Evolutionary conservation across 2,888 invertebrate genomes (phyloP).

Genomic region (Nysson spinosus): DNA sequence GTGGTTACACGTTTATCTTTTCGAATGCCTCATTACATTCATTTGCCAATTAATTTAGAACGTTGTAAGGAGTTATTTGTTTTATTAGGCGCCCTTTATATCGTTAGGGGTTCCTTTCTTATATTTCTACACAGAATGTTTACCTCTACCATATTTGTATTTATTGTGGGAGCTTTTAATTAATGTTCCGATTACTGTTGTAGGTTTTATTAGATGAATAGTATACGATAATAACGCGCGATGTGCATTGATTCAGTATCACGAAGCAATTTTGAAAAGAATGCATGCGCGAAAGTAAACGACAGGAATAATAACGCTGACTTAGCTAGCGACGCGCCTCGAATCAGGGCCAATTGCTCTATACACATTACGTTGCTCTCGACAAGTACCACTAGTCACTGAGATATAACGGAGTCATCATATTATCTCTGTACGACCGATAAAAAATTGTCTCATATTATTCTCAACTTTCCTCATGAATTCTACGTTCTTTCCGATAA

Average conservation of each 20-base stretch:
- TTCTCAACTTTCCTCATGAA: not conserved
- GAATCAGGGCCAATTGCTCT: constrained; percentile 35
- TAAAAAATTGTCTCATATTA: not conserved
- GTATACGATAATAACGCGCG: not conserved
- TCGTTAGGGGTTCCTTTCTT: no score
- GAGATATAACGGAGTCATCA: constrained; percentile 7
- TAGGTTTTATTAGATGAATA: no score
- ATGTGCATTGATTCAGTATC: not conserved
- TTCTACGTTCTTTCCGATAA: not conserved
- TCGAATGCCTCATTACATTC: no score
- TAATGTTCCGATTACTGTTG: no score
- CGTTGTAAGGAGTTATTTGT: no score
- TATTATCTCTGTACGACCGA: constrained; percentile 6
- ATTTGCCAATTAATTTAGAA: no score
- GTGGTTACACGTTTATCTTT: no score
- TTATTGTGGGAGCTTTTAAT: no score
- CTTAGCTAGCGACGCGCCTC: constrained; percentile 16
- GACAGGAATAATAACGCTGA: constrained; percentile 26
- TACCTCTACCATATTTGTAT: no score
- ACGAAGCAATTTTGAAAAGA: constrained; percentile 10
- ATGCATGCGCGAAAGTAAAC: constrained; percentile 14
- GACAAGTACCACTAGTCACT: constrained; percentile 11
- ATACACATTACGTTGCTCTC: constrained; percentile 14
- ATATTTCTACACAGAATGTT: no score
- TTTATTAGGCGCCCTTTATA: no score